These are phyloP conservation scores for Tetragnatha montana DNA, from an alignment of 2,888 invertebrate species.

Conservation along the genomic window DNA sequence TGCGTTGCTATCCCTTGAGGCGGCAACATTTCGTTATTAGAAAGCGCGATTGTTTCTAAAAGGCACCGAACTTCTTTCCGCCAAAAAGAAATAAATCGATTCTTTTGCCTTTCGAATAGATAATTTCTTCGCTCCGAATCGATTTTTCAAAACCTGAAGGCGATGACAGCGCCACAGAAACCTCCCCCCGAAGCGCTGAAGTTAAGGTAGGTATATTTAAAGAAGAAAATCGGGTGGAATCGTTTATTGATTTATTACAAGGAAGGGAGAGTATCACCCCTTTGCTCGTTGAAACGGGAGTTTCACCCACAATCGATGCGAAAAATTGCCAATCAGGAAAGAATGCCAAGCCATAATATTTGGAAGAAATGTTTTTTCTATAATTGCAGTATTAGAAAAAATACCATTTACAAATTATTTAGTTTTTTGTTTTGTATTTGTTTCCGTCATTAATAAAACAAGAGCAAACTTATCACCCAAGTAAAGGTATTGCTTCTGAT, in stretches of 20 bases:
- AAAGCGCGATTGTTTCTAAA: background rate
- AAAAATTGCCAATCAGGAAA: background rate
- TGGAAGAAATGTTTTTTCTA: too few relatives aligned
- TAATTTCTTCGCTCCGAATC: conserved; percentile 56
- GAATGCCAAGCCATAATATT: too few relatives aligned
- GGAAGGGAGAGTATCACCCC: conserved; percentile 9
- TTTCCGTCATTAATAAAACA: too few relatives aligned
- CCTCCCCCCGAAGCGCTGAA: background rate
- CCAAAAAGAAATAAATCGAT: conserved; percentile 53
- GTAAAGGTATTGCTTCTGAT: too few relatives aligned
- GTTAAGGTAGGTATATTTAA: conserved; percentile 4
- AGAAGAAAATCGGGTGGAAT: conserved; percentile 29
- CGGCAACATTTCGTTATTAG: conserved; percentile 46
- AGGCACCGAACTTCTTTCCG: conserved; percentile 14
- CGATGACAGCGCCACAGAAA: conserved; percentile 28
- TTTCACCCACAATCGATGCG: conserved; percentile 26
- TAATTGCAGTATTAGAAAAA: too few relatives aligned
- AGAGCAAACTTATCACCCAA: too few relatives aligned
- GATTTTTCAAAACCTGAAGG: conserved; percentile 30
- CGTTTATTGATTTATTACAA: conserved; percentile 57
- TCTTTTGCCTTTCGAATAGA: conserved; percentile 37
- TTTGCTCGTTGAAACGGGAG: conserved; percentile 19
- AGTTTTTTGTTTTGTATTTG: too few relatives aligned
- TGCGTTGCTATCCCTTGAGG: conserved; percentile 11
- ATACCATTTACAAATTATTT: too few relatives aligned